Percentiles rank a stretch among this genome's conserved stretches.
These are phyloP conservation scores for Vesta saturnalis DNA, from an alignment of 2,888 invertebrate genomes.

Conservation along the genomic window DNA sequence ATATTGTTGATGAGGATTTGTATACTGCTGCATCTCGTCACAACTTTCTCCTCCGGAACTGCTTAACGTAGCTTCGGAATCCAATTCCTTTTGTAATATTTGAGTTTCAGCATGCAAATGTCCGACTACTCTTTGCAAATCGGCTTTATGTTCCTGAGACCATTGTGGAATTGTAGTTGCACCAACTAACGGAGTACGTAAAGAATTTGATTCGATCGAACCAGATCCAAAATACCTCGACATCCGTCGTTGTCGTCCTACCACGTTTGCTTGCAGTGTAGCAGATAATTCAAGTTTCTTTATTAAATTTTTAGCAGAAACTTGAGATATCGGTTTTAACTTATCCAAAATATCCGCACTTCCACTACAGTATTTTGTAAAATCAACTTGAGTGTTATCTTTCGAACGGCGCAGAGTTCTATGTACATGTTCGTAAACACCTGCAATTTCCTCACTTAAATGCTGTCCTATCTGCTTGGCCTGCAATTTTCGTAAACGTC, in stretches of 20 bases:
- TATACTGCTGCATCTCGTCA: slow-evolving; percentile 85
- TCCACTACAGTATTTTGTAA: not conserved
- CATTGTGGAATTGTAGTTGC: slow-evolving; percentile 61
- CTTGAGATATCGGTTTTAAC: slow-evolving; percentile 62
- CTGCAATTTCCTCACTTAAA: slow-evolving; percentile 80
- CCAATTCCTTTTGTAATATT: slow-evolving; percentile 79
- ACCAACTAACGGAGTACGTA: slow-evolving; percentile 49
- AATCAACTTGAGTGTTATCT: slow-evolving; percentile 23
- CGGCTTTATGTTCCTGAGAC: slow-evolving; percentile 63
- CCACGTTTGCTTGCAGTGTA: slow-evolving; percentile 58
- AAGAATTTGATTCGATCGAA: slow-evolving; percentile 54
- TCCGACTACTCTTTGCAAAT: slow-evolving; percentile 77
- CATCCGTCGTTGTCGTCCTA: slow-evolving; percentile 55
- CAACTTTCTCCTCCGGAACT: slow-evolving; percentile 95
- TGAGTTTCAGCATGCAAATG: slow-evolving; percentile 77
- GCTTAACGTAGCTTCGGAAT: slow-evolving; percentile 93
- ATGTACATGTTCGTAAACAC: slow-evolving; percentile 79
- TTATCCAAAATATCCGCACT: slow-evolving; percentile 49
- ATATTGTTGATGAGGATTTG: slow-evolving; percentile 78
- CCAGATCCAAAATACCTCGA: slow-evolving; percentile 67
- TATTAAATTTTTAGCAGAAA: slow-evolving; percentile 68
- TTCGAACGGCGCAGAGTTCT: slow-evolving; percentile 60
- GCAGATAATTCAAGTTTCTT: slow-evolving; percentile 65
- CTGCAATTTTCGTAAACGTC: slow-evolving; percentile 81
- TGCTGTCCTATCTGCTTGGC: slow-evolving; percentile 79